phyloP scores from a whole-genome alignment of 1,140 invertebrate genomes.

The Heterodera schachtii region DNA sequence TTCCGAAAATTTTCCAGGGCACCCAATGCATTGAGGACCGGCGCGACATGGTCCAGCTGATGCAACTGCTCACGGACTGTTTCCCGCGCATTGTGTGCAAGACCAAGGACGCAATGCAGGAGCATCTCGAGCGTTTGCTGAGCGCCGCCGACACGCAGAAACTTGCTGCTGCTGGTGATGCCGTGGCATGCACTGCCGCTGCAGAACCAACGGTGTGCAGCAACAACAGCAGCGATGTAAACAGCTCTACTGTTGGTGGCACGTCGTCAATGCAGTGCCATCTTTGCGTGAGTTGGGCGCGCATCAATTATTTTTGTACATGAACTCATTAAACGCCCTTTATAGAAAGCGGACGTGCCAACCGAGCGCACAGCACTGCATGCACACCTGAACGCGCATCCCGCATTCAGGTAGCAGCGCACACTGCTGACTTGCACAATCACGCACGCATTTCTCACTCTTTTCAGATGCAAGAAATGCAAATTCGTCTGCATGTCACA shows the following conservation, averaged over 20 bases:
- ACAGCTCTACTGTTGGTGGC: no score
- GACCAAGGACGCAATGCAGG: constrained; percentile 8
- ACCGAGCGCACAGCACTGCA: not conserved
- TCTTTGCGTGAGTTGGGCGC: not conserved
- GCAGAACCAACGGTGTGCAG: not conserved
- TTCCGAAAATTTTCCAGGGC: not conserved
- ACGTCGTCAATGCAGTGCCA: not conserved
- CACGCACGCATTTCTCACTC: no score
- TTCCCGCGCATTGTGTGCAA: constrained; percentile 24
- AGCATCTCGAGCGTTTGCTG: not conserved
- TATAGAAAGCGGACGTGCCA: not conserved
- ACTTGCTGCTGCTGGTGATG: not conserved
- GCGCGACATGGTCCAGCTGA: constrained; percentile 22
- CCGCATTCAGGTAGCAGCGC: not conserved
- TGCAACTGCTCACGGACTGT: constrained; percentile 26
- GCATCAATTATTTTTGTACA: not conserved
- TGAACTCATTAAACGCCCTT: not conserved
- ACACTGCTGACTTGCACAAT: no score
- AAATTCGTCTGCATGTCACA: constrained; percentile 18
- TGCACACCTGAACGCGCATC: not conserved
- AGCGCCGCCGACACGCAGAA: not conserved
- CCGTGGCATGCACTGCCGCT: not conserved
- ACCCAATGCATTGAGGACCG: constrained; percentile 30
- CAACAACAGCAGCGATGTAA: not conserved
- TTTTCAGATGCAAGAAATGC: constrained; percentile 34